Base-by-base conservation (phyloP, 2,797 vertebrate genomes). In the Bryconaethiops microstoma region DNA sequence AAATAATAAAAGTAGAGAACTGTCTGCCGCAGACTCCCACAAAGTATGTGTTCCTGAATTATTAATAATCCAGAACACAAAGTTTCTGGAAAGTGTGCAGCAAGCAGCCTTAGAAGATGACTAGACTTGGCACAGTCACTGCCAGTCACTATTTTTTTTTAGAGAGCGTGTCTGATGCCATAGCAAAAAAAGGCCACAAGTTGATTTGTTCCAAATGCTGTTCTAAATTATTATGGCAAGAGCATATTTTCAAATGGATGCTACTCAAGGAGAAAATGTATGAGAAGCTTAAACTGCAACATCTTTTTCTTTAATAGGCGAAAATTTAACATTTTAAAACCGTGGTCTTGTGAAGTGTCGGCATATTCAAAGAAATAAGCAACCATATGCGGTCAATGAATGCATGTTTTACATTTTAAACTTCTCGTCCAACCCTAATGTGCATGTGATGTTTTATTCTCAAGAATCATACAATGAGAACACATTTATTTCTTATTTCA, bases 31-130 rank as follows among this genome's bases (percentile, higher is more conserved):
- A 70, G 63, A 29, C 71, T 48, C n/a, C 55, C 70, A 25, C 8
- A 60, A 63, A 62, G 57, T 76, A 62, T 23, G 21, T 52, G 48
- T 7, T 55, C 25, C 39, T 81, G 74, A 75, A 77, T 55, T 76
- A 76, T 77, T 77, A 71, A 76, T 81, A 60, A 25, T 14, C 21
- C 67, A 52, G 80, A 54, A 52, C 21, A 50, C 25, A 52, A 52
- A 52, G 25, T 64, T 79, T 62, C 45, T 21, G 60, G 69, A 39
- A 64, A 39, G 17, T 48, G 19, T 42, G 21, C 25, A 72, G 48
- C 55, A 40, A 52, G 59, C 70, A 73, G 59, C 21, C 55, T 59
- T 14, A 74, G 17, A n/a, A 16, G 45, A 25, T 13, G 23, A 71
- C 48, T 29, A 55, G 69, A 6, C 48, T 21, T 40, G 35, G 17